Evolutionary conservation across 2,113 vertebrate genomes (phyloP), one percentile per base, ranked within the genome.

Genomic region (Orycteropus afer): DNA sequence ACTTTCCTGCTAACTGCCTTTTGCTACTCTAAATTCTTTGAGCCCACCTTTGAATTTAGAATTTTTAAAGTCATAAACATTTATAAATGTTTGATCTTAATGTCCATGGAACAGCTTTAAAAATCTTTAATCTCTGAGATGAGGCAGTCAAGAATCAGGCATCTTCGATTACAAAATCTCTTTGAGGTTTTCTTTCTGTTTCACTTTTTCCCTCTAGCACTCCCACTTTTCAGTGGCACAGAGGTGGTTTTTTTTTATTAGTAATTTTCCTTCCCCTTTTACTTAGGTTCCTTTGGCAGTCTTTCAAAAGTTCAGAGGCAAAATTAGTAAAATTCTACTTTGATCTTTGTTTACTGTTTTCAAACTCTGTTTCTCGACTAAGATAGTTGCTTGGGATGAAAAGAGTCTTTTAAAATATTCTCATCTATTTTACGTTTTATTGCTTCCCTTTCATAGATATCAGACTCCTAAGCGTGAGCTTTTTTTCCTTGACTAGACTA

Each of bases 61-160:
- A 92, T 85, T 96, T 84, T 92, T 84, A 92, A 96, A 96, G 95
- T 97, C 87, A 94, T 92, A 94, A 96, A 97, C 95, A 96, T 96
- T 97, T 97, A 92, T 94, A 91, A 92, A 96, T 96, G 94, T 96
- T 96, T 97, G 96, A 96, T 97, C 92, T 96, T 78, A 79, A 0
- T 93, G 88, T 97, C 92, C 92, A 67, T 81, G 89, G 76, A 93
- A 86, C 76, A 93, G 90, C 90, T 97, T 97, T 92, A 96, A 96
- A 97, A 95, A 96, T 95, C 95, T 97, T 96, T 97, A 92, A 97
- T 97, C 95, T 97, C 79, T 82, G 65, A 92, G 94, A 95, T 87
- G 96, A 96, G 82, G 89, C 95, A 86, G 94, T 94, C 90, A 92
- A 61, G 95, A 97, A 89, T 49, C 57, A 88, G 91, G 95, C 91